phyloP scores from a whole-genome alignment of 2,797 vertebrate genomes.

The Etheostoma nigrum region DNA sequence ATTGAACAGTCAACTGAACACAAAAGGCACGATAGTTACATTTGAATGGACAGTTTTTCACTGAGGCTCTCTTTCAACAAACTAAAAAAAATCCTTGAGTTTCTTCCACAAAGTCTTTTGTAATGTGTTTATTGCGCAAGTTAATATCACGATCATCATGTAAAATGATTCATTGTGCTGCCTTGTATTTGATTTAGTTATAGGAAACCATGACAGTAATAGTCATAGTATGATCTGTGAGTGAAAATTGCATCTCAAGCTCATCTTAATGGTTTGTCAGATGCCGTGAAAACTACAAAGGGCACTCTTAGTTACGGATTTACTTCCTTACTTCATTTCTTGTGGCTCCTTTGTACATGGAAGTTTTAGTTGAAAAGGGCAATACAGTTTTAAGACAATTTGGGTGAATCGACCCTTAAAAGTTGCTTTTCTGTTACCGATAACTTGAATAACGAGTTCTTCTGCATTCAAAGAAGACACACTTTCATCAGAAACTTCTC shows the following conservation, averaged over 20 bases:
- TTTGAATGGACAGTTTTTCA: too few relatives aligned
- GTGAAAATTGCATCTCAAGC: not conserved
- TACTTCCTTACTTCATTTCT: not conserved
- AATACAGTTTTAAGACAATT: not conserved
- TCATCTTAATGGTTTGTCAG: not conserved
- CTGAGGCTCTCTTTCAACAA: too few relatives aligned
- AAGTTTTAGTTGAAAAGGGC: not conserved
- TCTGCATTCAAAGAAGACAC: too few relatives aligned
- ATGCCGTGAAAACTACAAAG: not conserved
- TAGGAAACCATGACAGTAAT: too few relatives aligned
- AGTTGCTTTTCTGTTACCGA: conserved; percentile 1
- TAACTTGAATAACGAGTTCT: conserved; percentile 11
- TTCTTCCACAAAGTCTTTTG: too few relatives aligned
- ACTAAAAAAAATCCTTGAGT: too few relatives aligned
- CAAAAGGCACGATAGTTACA: too few relatives aligned
- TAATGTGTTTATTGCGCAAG: too few relatives aligned
- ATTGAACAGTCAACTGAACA: too few relatives aligned
- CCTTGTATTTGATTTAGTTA: too few relatives aligned
- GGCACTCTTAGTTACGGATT: too few relatives aligned
- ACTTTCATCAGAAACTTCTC: conserved; percentile 7
- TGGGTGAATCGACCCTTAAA: not conserved
- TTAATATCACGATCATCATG: too few relatives aligned
- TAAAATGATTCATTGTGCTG: not conserved
- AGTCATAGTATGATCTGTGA: conserved; percentile 3
- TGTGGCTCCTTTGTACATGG: not conserved